These are phyloP conservation scores for Chloroclysta siterata DNA, from an alignment of 2,888 invertebrate species.

Conservation along the genomic window DNA sequence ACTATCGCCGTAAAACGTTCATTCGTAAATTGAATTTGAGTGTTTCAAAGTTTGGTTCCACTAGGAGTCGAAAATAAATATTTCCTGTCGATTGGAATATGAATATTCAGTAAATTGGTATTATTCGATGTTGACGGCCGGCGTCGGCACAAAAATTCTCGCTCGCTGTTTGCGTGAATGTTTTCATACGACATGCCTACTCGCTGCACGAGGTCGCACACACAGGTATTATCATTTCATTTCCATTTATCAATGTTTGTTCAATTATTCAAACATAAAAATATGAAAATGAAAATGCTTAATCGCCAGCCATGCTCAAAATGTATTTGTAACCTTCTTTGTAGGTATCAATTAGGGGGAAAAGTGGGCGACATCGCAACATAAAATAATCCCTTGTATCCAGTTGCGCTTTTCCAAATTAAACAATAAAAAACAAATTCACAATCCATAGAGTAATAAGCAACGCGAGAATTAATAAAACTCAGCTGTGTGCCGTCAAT, in stretches of 20 bases:
- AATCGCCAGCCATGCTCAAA: too few species aligned
- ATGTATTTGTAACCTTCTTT: too few species aligned
- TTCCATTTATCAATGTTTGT: background rate
- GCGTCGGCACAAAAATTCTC: constrained; percentile 18
- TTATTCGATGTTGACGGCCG: constrained; percentile 9
- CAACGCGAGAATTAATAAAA: too few species aligned
- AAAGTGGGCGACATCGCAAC: too few species aligned
- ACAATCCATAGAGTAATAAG: too few species aligned
- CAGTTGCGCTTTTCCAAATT: too few species aligned
- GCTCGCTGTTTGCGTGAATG: background rate
- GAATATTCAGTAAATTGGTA: constrained; percentile 32
- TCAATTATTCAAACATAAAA: background rate
- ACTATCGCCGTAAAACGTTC: constrained; percentile 11
- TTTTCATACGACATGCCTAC: background rate
- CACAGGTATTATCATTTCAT: background rate
- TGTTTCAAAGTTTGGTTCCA: constrained; percentile 12
- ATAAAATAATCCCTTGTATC: too few species aligned
- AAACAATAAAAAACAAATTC: too few species aligned
- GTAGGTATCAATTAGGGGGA: too few species aligned
- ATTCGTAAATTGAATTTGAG: constrained; percentile 23
- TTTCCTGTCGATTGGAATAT: constrained; percentile 30
- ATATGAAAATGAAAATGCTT: too few species aligned
- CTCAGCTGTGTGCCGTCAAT: too few species aligned
- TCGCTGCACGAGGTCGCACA: background rate
- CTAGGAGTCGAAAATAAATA: constrained; percentile 26